These are phyloP conservation scores for Cottus gobio DNA, from an alignment of 2,113 vertebrate genomes.

Conservation along the genomic window DNA sequence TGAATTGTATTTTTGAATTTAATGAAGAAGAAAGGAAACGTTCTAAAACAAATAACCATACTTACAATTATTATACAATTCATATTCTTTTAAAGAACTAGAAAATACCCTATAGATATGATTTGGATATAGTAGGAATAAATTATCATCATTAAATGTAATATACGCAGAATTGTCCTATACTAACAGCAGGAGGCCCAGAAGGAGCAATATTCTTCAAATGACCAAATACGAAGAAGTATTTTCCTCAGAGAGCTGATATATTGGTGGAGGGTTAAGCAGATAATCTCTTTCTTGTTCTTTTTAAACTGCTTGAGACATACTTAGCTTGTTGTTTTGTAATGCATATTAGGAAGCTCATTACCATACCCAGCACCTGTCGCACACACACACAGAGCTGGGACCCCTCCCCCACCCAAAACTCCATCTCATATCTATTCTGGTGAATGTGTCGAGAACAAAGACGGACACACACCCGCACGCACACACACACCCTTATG, in stretches of 20 bases:
- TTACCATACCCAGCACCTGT: slow-evolving; percentile 74
- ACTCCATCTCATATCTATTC: neutral
- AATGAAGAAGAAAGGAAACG: neutral
- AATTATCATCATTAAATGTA: neutral
- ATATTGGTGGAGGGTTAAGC: neutral
- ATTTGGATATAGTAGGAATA: neutral
- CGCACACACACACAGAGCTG: slow-evolving; percentile 8
- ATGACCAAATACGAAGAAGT: neutral
- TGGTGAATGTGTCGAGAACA: slow-evolving; percentile 43
- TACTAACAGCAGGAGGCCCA: neutral
- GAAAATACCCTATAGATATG: neutral
- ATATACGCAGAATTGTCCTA: neutral
- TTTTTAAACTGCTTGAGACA: slow-evolving; percentile 5
- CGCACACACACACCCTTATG: neutral
- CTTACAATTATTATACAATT: neutral
- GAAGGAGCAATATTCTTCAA: neutral
- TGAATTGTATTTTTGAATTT: neutral
- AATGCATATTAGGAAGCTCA: slow-evolving; percentile 75
- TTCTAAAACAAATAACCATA: neutral
- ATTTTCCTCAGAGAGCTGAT: neutral
- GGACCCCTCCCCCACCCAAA: slow-evolving; percentile 47
- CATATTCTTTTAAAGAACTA: neutral
- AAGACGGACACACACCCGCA: slow-evolving; percentile 29
- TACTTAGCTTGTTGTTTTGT: slow-evolving; percentile 65
- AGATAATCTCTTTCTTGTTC: slow-evolving; percentile 10